Evolutionary conservation across 2,888 invertebrate genomes (phyloP), one percentile per base, ranked within the genome.

Genomic region (Volucella zonaria): DNA sequence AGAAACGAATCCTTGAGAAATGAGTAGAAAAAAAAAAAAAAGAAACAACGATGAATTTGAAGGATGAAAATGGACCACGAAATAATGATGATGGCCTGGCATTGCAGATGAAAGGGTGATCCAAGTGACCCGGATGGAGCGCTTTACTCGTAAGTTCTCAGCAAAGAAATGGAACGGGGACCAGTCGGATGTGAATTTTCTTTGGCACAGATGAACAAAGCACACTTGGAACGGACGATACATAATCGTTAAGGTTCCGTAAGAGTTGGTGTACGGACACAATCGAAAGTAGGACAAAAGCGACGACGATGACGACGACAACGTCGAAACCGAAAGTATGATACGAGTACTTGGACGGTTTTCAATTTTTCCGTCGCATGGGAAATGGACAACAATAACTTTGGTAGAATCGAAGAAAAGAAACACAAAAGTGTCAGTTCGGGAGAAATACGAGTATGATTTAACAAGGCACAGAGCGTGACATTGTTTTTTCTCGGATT

Each of bases 261-360:
- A 71, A 73, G 42, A 75, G 58, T 52, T 40, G 62, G n/a, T 58
- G 75, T 70, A 64, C 18, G 38, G 52, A 56, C 18, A 75, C 75
- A 81, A 23, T 23, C 31, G 6, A 31, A 31, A 31, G 31, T 31
- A 31, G 31, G 31, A 31, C 31, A 31, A 31, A 31, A 31, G 31
- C 31, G 31, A 31, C 31, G 6, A 31, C 31, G 0, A 31, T 23
- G 18, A 23, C 31, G 6, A 6, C 4, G 31, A 31, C 31, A 31
- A 31, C 31, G 31, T 31, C 31, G 71, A 80, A 76, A 83, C 76
- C 71, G 80, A 83, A 83, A 83, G 83, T 83, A 76, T 75, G 71
- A 71, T 83, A 83, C 75, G 75, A 83, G 83, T 80, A 71, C 71
- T 80, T 83, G 83, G 83, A 83, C 49, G 40, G 71, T 75, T 62